Base-by-base conservation (phyloP, 2,797 vertebrate species). In the Mus caroli region DNA sequence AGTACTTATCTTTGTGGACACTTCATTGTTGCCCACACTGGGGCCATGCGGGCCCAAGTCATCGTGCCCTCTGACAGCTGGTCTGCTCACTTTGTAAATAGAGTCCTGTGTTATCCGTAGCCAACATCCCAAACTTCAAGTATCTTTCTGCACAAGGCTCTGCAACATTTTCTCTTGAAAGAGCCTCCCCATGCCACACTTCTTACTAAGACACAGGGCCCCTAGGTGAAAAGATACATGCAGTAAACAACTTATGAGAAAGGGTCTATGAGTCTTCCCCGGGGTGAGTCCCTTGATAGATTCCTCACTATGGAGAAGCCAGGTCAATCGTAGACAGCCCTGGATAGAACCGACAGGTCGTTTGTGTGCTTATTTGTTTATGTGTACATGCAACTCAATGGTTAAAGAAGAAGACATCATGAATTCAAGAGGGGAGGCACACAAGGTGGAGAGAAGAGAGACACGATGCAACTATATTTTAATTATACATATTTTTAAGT, bases 41-140 rank as follows among this genome's bases (percentile, higher is more conserved):
- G 46, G 69, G 24, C 2, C 0, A 5, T 0, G 0, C 0, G 1
- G 60, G 4, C 6, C 34, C 14, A 2, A 22, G 46, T 88, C 26
- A 1, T 28, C 9, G 12, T 0, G 1, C 9, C 37, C 52, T 60
- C 37, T 0, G 19, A 73, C 3, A 10, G 10, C 54, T 37, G 69
- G 62, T 24, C 52, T 24, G 19, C 7, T 88, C 24, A 34, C 40
- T 85, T 37, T 52, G 28, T 50, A 37, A 52, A 9, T 22, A n/a
- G n/a, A 88, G 43, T 26, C 54, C 14, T 28, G 52, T 78, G 20
- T 78, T 24, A 28, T 77, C 34, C 3, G 37, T 40, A 62, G 86
- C 24, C 54, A 46, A 34, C 40, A 17, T 22, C 31, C 73, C 56
- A n/a, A 22, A 79, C 19, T 37, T 37, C 37, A 71, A 64, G 58